Conservation (phyloP, 1,140 invertebrate species). For the Drosophila busckii region DNA sequence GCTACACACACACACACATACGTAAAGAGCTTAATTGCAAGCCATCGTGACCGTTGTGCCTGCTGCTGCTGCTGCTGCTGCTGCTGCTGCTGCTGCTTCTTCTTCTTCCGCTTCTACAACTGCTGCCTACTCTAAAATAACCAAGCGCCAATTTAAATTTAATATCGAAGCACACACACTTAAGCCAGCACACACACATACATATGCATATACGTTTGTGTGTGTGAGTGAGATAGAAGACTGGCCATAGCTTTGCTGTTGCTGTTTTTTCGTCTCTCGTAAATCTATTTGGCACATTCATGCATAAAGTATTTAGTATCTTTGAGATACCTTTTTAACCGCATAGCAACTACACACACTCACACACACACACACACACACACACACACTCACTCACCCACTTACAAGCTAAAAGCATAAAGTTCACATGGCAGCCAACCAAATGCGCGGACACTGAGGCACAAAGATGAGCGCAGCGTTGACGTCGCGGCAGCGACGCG, state of each 20-base stretch:
- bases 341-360: conserved; percentile 66
- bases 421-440: conserved; percentile 68
- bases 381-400: conserved; percentile 10
- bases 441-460: conserved; percentile 62
- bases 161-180: conserved; percentile 63
- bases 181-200: conserved; percentile 17
- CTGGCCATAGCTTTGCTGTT: conserved; percentile 7
- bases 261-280: conserved; percentile 46
- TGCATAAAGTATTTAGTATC: conserved; percentile 77
- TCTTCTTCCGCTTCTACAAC: background rate
- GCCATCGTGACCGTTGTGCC: conserved; percentile 50
- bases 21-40: conserved; percentile 62
- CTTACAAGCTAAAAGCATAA: conserved; percentile 25
- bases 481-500: conserved; percentile 18
- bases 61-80: background rate
- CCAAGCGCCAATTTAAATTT: conserved; percentile 75
- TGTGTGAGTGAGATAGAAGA: background rate
- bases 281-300: conserved; percentile 77
- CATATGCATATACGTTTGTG: conserved; percentile 5
- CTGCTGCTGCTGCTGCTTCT: background rate
- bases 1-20: conserved; percentile 6
- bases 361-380: conserved; percentile 13
- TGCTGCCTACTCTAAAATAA: conserved; percentile 59
- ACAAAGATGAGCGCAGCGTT: conserved; percentile 20
- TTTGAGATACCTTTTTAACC: conserved; percentile 76